Evolutionary conservation across 1,140 invertebrate species (phyloP).

Genomic region (Dendroctonus valens): DNA sequence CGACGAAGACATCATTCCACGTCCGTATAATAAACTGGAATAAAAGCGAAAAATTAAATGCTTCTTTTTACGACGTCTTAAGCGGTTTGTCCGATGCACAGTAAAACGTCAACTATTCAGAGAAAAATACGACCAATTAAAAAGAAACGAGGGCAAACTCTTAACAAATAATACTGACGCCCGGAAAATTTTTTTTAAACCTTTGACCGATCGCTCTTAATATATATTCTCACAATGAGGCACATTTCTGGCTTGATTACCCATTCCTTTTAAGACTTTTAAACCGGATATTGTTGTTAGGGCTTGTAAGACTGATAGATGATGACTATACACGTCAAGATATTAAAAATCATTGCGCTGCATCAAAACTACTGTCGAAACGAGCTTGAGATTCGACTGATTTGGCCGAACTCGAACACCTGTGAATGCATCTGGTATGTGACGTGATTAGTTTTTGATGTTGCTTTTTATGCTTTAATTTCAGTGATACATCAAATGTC

Average conservation of each 20-base stretch:
- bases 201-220: conserved; percentile 32
- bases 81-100: conserved; percentile 30
- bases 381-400: background rate
- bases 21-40: conserved; percentile 20
- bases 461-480: too few species aligned
- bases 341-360: conserved; percentile 9
- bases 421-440: conserved; percentile 12
- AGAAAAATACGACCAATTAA: conserved; percentile 36
- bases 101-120: conserved; percentile 32
- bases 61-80: conserved; percentile 30
- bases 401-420: background rate
- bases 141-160: conserved; percentile 34
- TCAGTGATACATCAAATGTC: too few species aligned
- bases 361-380: conserved; percentile 1
- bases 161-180: conserved; percentile 35
- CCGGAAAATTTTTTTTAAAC: conserved; percentile 31
- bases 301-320: conserved; percentile 30
- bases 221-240: conserved; percentile 33
- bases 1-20: conserved; percentile 12
- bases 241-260: conserved; percentile 32
- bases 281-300: conserved; percentile 31
- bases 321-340: conserved; percentile 11
- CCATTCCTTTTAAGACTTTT: conserved; percentile 34
- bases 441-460: too few species aligned
- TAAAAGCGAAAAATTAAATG: conserved; percentile 42